Conservation (phyloP, 2,797 vertebrate genomes). For the Hemitrygon akajei region DNA sequence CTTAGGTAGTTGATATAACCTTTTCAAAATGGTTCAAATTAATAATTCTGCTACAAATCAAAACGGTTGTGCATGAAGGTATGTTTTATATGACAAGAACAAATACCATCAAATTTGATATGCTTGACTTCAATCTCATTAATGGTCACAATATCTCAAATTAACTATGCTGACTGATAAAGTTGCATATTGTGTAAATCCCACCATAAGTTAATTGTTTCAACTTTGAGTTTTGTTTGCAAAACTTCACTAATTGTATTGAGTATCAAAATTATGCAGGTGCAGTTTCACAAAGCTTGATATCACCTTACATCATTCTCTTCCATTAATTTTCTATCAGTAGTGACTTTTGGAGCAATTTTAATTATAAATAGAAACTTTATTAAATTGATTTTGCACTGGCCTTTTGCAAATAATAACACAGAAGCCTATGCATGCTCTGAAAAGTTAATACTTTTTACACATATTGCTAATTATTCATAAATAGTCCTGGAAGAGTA, state of each 20-base stretch:
- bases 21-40: neutral
- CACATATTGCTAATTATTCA: neutral
- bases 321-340: neutral
- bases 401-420: neutral
- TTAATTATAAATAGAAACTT: neutral
- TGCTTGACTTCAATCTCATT: too few species aligned
- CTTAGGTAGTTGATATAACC: neutral
- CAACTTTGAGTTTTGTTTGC: neutral
- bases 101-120: too few species aligned
- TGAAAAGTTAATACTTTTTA: neutral
- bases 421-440: neutral
- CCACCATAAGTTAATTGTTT: neutral
- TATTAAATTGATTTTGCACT: neutral
- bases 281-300: neutral
- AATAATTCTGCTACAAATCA: neutral
- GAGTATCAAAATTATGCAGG: neutral
- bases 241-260: neutral
- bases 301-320: neutral
- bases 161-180: neutral
- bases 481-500: neutral
- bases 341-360: neutral
- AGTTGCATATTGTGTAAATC: neutral
- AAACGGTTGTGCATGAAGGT: neutral
- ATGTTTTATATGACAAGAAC: too few species aligned
- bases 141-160: neutral